phyloP scores from a whole-genome alignment of 2,797 vertebrate genomes.

The Periparus ater region DNA sequence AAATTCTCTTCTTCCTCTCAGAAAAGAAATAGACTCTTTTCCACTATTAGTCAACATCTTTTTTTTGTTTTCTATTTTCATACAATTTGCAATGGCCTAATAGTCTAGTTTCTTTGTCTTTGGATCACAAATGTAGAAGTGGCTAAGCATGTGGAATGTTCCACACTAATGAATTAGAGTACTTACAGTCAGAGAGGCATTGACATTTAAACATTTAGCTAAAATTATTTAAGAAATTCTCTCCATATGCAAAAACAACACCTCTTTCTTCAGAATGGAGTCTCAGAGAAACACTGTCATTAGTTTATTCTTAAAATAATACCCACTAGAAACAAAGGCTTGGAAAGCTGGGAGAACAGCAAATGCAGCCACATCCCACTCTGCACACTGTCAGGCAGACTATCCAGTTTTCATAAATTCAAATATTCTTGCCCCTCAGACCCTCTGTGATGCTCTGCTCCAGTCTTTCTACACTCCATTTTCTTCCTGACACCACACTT shows the following conservation, averaged over 20 bases:
- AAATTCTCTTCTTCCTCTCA: not conserved
- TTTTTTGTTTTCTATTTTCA: not conserved
- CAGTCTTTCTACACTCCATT: not conserved
- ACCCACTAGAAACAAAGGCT: not conserved
- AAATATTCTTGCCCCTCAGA: not conserved
- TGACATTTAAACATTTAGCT: not conserved
- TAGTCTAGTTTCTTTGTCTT: not conserved
- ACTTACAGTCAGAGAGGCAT: not conserved
- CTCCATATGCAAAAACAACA: accelerated
- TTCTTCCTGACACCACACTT: not conserved
- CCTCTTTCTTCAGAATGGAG: not conserved
- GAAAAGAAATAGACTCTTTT: not conserved
- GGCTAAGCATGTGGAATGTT: not conserved
- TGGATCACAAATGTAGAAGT: not conserved
- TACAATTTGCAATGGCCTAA: not conserved
- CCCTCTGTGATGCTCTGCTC: not conserved
- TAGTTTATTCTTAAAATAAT: not conserved
- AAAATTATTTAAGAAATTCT: not conserved
- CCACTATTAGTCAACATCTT: not conserved
- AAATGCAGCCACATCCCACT: not conserved
- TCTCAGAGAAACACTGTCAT: not conserved
- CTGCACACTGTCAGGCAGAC: not conserved
- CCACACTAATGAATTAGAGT: not conserved
- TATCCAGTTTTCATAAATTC: not conserved
- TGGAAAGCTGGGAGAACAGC: not conserved